These are phyloP conservation scores for Drosophila mimica DNA, from an alignment of 2,888 invertebrate species.

Conservation along the genomic window DNA sequence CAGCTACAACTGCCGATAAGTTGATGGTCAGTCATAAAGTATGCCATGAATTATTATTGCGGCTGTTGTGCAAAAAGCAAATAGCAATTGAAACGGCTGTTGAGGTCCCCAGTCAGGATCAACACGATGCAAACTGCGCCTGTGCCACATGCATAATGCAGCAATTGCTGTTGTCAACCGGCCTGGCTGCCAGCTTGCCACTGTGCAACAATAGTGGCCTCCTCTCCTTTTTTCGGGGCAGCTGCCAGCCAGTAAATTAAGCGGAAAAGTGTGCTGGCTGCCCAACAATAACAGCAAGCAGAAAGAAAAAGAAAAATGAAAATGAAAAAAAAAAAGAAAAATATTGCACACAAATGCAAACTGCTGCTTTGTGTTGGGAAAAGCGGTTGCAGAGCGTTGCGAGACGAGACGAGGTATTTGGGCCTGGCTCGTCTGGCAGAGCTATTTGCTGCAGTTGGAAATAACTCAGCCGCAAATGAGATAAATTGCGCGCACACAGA, in stretches of 20 bases:
- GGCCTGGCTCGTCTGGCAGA: conserved; percentile 23
- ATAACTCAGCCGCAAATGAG: conserved; percentile 84
- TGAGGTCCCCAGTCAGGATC: conserved; percentile 23
- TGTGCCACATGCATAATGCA: conserved; percentile 69
- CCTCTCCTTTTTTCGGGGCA: conserved; percentile 45
- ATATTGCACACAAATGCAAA: conserved; percentile 31
- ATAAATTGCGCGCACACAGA: conserved; percentile 80
- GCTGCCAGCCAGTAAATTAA: conserved; percentile 80
- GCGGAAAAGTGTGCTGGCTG: conserved; percentile 77
- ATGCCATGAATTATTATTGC: conserved; percentile 71
- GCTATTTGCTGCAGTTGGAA: conserved; percentile 78
- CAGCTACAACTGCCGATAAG: conserved; percentile 60
- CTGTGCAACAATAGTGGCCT: conserved; percentile 15
- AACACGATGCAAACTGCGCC: conserved; percentile 17
- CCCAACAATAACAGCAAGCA: conserved; percentile 50
- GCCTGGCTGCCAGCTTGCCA: conserved; percentile 26
- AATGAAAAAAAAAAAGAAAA: conserved; percentile 27
- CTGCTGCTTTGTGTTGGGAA: conserved; percentile 4
- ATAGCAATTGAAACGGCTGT: conserved; percentile 48
- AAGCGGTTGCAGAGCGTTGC: background rate
- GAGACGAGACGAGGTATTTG: background rate
- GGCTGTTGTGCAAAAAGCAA: conserved; percentile 41
- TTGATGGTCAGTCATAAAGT: conserved; percentile 72
- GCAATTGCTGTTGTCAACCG: conserved; percentile 76
- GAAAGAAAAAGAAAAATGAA: conserved; percentile 16